These are phyloP conservation scores for Allobates femoralis DNA, from an alignment of 2,797 vertebrate species.

Conservation along the genomic window DNA sequence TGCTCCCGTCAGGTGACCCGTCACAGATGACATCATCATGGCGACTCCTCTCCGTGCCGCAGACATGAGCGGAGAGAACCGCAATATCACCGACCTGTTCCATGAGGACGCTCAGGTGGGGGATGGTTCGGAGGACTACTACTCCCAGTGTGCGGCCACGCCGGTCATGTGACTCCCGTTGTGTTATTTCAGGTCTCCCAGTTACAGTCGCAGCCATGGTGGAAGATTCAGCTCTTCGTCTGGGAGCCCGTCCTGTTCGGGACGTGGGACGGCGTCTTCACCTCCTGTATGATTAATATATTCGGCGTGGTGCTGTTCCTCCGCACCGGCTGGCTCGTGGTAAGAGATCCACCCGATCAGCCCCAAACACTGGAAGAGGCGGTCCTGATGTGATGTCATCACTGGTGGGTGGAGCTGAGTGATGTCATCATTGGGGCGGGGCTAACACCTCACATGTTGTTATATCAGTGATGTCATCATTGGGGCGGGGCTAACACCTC, in stretches of 20 bases:
- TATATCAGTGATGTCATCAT: no score
- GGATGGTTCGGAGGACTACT: neutral
- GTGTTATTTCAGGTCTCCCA: conserved; percentile 56
- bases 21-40: neutral
- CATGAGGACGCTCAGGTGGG: conserved; percentile 92
- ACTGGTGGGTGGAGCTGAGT: neutral
- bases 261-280: conserved; percentile 98
- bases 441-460: no score
- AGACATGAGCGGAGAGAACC: conserved; percentile 21
- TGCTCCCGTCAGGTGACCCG: neutral
- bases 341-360: conserved; percentile 72
- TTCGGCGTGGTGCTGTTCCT: conserved; percentile 97
- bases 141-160: neutral
- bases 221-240: conserved; percentile 92
- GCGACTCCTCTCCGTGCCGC: neutral
- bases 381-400: neutral
- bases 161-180: neutral
- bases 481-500: neutral
- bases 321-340: conserved; percentile 95
- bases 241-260: conserved; percentile 97
- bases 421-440: neutral
- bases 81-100: conserved; percentile 87
- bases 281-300: conserved; percentile 99
- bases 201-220: conserved; percentile 86
- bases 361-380: neutral